Base-by-base conservation (phyloP, 2,113 vertebrate species). In the Cebus imitator region DNA sequence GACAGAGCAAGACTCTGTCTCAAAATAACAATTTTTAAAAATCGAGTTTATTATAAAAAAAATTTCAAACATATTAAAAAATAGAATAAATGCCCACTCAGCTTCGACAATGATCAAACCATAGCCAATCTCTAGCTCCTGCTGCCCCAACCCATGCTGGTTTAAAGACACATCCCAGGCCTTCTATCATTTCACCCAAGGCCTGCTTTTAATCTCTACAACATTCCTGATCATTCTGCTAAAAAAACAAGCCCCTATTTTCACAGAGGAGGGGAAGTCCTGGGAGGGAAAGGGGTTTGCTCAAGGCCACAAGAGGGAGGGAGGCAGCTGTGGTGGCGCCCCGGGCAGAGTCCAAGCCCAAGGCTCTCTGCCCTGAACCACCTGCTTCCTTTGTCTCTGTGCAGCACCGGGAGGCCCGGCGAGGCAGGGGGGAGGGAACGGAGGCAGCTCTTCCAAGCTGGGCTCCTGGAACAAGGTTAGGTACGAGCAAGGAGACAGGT, bases 391-490 rank as follows among this genome's bases (percentile, higher is more conserved):
- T 37, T 7, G 18, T 16, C 55, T 61, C n/a, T 3, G 21, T 61
- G 40, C 18, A 3, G 73, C 2, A 37, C 3, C 30, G 32, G 14
- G 40, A 35, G 61, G 16, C 20, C 73, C 37, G 27, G 32, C 27
- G 9, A 35, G n/a, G 68, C 68, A 37, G 68, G 4, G n/a, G 68
- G 68, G 35, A 72, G 20, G 85, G 73, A 43, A 58, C 12, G 32
- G 81, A 66, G 21, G 50, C 50, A n/a, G 8, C 18, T 87, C 52
- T 73, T 90, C 79, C 55, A 32, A 75, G 70, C 50, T 6, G 0
- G 76, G 66, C 86, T 97, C 90, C 92, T 87, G 70, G 18, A 79
- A 92, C 40, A 73, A 35, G 55, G 73, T 25, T 37, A 78, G 72
- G 58, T 10, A 40, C 35, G 52, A 80, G 66, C n/a, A 25, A 43